Evolutionary conservation across 1,140 invertebrate genomes (phyloP).

Genomic region (Octopus sinensis): DNA sequence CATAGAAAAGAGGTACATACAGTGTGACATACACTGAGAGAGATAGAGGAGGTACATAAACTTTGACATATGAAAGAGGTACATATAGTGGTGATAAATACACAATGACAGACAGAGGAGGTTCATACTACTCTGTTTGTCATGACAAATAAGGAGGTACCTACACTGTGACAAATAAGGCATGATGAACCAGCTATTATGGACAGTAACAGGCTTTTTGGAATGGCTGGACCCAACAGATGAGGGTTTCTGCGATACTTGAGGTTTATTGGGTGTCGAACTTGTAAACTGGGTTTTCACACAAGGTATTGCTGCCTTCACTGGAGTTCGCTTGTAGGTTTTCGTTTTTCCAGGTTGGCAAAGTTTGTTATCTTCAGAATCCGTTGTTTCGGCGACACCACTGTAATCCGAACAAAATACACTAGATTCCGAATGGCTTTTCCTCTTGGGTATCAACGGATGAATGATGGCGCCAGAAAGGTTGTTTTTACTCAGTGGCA

Average conservation of each 20-base stretch:
- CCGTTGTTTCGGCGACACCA: background rate
- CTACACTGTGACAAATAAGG: constrained; percentile 31
- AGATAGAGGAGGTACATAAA: background rate
- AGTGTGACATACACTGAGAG: too few relatives aligned
- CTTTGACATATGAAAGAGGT: background rate
- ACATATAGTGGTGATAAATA: background rate
- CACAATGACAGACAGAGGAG: background rate
- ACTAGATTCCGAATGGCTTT: background rate
- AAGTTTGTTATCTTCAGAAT: constrained; percentile 3
- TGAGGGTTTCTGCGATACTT: too few relatives aligned
- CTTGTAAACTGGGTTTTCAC: too few relatives aligned
- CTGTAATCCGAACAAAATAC: background rate
- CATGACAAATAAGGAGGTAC: constrained; percentile 4
- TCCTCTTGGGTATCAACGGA: background rate
- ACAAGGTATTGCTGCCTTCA: background rate
- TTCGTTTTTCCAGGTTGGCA: background rate
- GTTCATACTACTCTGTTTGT: background rate
- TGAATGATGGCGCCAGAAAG: background rate
- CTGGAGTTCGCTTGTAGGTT: background rate
- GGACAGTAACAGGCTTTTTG: constrained; percentile 7
- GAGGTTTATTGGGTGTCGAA: too few relatives aligned
- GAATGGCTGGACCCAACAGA: too few relatives aligned
- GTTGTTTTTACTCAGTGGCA: constrained; percentile 5
- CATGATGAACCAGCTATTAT: constrained; percentile 18
- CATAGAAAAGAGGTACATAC: too few relatives aligned